Evolutionary conservation across 2,888 invertebrate species (phyloP).

Genomic region (Campoplex nolae): DNA sequence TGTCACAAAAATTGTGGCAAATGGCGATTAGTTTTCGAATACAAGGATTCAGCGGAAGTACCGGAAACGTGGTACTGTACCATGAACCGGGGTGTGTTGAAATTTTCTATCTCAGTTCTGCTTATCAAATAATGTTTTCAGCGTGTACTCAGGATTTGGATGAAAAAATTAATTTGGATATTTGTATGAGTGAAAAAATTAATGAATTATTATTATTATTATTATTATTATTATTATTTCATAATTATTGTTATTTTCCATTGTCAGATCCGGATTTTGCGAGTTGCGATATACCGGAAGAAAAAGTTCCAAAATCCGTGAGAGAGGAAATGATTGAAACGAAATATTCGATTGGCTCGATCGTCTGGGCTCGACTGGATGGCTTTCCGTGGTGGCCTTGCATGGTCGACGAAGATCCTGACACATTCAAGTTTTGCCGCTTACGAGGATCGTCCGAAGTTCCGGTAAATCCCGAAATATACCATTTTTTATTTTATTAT

Average conservation of each 20-base stretch:
- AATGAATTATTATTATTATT: too few relatives aligned
- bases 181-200: too few relatives aligned
- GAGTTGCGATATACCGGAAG: conserved; percentile 86
- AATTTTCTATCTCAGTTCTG: too few relatives aligned
- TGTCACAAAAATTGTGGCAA: conserved; percentile 85
- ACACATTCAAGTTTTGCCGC: conserved; percentile 77
- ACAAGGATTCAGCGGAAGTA: conserved; percentile 87
- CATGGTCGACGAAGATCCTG: conserved; percentile 89
- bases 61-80: conserved; percentile 88
- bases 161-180: too few relatives aligned
- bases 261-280: conserved; percentile 84
- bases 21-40: conserved; percentile 86
- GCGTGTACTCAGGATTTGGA: too few relatives aligned
- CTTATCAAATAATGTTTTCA: too few relatives aligned
- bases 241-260: too few relatives aligned
- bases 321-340: conserved; percentile 87
- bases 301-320: conserved; percentile 83
- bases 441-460: conserved; percentile 34
- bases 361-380: conserved; percentile 88
- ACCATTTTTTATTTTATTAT: background rate
- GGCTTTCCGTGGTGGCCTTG: conserved; percentile 91
- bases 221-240: too few relatives aligned
- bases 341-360: conserved; percentile 87
- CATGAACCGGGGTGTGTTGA: conserved; percentile 86
- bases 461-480: conserved; percentile 66